phyloP scores from a whole-genome alignment of 1,140 invertebrate species.

The Drosophila punjabiensis region DNA sequence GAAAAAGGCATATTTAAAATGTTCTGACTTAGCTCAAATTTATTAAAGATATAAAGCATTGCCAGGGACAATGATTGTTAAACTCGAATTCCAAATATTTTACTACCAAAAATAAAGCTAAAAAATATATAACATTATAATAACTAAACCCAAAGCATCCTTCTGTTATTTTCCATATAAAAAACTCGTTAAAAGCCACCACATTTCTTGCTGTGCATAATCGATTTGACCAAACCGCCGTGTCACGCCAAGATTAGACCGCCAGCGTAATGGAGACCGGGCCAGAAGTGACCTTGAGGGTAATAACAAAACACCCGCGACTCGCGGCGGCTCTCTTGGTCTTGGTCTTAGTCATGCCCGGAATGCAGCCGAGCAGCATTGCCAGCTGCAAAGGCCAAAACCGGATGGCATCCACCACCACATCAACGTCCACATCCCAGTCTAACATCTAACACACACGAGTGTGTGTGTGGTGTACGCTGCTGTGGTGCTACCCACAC shows the following conservation, averaged over 20 bases:
- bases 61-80: not conserved
- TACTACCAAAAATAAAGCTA: no score
- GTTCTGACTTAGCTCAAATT: not conserved
- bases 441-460: slow-evolving; percentile 31
- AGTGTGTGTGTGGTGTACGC: slow-evolving; percentile 1
- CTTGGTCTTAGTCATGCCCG: slow-evolving; percentile 76
- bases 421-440: slow-evolving; percentile 37
- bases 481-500: slow-evolving; percentile 31
- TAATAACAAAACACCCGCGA: slow-evolving; percentile 79
- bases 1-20: not conserved
- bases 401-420: slow-evolving; percentile 72
- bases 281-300: slow-evolving; percentile 74
- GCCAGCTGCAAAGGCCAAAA: slow-evolving; percentile 58
- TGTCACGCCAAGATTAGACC: slow-evolving; percentile 52
- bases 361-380: slow-evolving; percentile 79
- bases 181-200: not conserved
- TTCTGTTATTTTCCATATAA: not conserved
- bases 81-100: not conserved
- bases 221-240: slow-evolving; percentile 43
- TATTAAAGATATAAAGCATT: not conserved
- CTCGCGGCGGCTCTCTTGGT: slow-evolving; percentile 62
- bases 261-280: slow-evolving; percentile 35
- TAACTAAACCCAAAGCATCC: not conserved
- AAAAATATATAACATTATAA: not conserved
- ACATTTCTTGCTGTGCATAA: slow-evolving; percentile 12